These are phyloP conservation scores for Notechis scutatus DNA, from an alignment of 2,113 vertebrate genomes.

Conservation along the genomic window DNA sequence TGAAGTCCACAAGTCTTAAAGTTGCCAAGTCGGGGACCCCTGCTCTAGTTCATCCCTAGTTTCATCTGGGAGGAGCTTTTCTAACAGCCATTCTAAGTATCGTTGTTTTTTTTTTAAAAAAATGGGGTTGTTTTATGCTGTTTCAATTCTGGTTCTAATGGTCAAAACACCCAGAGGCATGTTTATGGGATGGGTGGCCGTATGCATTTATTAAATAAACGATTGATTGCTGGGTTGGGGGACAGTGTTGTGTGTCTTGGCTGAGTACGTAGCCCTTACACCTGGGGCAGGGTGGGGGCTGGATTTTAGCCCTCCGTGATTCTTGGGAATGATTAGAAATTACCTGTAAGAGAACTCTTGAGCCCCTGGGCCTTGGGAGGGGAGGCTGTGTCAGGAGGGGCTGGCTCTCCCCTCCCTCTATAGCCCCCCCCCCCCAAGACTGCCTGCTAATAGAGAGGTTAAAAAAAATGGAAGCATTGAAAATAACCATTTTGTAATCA, in stretches of 20 bases:
- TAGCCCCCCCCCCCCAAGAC: background rate
- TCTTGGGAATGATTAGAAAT: background rate
- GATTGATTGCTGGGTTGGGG: background rate
- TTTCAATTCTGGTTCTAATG: background rate
- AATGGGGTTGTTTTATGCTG: background rate
- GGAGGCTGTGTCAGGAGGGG: constrained; percentile 7
- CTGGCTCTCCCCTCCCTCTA: constrained; percentile 36
- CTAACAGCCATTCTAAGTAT: background rate
- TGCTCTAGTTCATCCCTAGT: background rate
- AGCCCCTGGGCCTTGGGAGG: constrained; percentile 18
- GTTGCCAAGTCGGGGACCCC: background rate
- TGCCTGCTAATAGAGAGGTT: constrained; percentile 40
- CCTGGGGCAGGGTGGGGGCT: background rate
- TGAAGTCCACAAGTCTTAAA: too few relatives aligned
- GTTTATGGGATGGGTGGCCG: background rate
- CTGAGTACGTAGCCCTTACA: background rate
- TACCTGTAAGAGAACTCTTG: background rate
- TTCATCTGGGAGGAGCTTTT: background rate
- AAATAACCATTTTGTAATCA: constrained; percentile 49
- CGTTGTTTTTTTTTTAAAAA: background rate
- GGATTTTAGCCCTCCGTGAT: background rate
- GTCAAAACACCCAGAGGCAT: background rate
- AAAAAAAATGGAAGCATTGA: constrained; percentile 22
- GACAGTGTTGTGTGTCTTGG: background rate
- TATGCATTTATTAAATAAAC: background rate